These are phyloP conservation scores for Saguinus midas DNA, from an alignment of 2,113 vertebrate species.

Conservation along the genomic window DNA sequence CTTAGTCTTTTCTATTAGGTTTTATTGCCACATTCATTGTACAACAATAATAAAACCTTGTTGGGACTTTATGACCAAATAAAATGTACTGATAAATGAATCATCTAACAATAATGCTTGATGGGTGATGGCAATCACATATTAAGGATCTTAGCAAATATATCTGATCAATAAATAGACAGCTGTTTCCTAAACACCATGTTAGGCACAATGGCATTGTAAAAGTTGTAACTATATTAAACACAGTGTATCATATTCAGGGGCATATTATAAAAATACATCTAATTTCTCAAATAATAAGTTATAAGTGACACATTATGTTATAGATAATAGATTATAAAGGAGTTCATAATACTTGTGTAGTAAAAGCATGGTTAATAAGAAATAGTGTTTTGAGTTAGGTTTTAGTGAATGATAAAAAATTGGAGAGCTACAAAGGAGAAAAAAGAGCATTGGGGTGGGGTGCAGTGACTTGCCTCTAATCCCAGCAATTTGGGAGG, in stretches of 20 bases:
- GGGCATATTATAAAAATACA: neutral
- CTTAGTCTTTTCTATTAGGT: conserved; percentile 46
- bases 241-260: neutral
- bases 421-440: neutral
- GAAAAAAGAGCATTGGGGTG: neutral
- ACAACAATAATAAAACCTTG: conserved; percentile 58
- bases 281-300: neutral
- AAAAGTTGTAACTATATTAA: neutral
- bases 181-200: neutral
- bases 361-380: neutral
- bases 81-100: conserved; percentile 38
- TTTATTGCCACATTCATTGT: conserved; percentile 55
- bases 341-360: neutral
- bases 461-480: too few species aligned
- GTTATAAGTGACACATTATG: neutral
- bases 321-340: neutral
- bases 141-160: neutral
- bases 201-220: neutral
- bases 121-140: neutral
- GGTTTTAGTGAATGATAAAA: neutral
- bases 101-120: neutral
- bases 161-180: neutral
- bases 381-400: neutral
- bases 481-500: too few species aligned
- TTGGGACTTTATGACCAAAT: conserved; percentile 53